Base-by-base conservation (phyloP, 2,888 invertebrate species). In the Sialis fuliginosa region DNA sequence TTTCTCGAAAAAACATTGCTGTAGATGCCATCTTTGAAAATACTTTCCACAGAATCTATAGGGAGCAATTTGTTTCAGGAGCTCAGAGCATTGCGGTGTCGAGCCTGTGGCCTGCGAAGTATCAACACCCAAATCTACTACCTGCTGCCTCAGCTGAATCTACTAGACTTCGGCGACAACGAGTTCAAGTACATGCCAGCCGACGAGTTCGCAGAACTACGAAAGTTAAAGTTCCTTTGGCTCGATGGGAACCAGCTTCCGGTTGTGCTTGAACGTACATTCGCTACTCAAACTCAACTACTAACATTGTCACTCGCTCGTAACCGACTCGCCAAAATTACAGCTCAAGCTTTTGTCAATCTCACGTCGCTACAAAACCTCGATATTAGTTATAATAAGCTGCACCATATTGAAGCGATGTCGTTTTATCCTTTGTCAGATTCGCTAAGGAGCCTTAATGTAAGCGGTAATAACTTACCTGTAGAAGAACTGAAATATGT, bases 71-170 rank as follows among this genome's bases (percentile, higher is more conserved):
- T 60, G 50, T 73, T 75, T 49, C 76, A 82, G 72, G 77, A 79
- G 56, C 66, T 88, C 50, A 73, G 73, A 59, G 67, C 75, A 50
- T 74, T 88, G 53, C 77, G 77, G 58, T 84, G 87, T 61, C 72
- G 85, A 53, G 69, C 72, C 53, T 88, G 87, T 63, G 71, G 75
- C 48, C 64, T 88, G 54, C 71, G 75, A 56, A 75, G 80, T 61
- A 75, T 87, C 56, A 86, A 87, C 66, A 77, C 81, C 7, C 81
- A 83, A 61, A 74, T 87, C 56, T 86, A 85, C 66, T 79, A 83
- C 61, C 71, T 84, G 56, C 72, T 82, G 56, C 74, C 81, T 51
- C 76, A 77, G 58, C 69, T 87, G 51, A 74, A 75, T 54, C 78
- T 81, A 60, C 65, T 87, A 55, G 86, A 87, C 65, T 67, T 87